Evolutionary conservation across 2,888 invertebrate genomes (phyloP).

Genomic region (Hyposoter didymator): DNA sequence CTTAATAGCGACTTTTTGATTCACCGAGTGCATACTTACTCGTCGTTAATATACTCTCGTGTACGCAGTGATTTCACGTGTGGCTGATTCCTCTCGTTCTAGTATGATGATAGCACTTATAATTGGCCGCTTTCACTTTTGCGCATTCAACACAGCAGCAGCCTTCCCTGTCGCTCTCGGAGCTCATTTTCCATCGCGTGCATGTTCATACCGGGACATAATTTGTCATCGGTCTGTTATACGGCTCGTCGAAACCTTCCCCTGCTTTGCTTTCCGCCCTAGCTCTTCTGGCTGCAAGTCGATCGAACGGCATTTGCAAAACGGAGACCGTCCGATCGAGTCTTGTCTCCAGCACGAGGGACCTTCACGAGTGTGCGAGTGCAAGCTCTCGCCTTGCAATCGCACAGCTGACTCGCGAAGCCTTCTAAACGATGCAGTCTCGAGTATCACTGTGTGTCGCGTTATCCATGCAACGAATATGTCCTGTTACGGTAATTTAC

Average conservation of each 20-base stretch:
- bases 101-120: conserved; percentile 33
- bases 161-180: not conserved
- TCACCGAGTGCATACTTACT: not conserved
- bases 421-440: conserved; percentile 19
- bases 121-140: conserved; percentile 37
- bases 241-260: not conserved
- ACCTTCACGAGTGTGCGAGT: conserved; percentile 18
- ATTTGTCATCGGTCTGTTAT: conserved; percentile 58
- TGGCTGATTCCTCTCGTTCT: conserved; percentile 7
- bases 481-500: conserved; percentile 39
- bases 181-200: conserved; percentile 50
- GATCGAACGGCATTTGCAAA: conserved; percentile 40
- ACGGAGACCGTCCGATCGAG: conserved; percentile 45
- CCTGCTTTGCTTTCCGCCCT: not conserved
- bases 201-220: conserved; percentile 34
- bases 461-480: conserved; percentile 32
- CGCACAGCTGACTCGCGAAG: conserved; percentile 6
- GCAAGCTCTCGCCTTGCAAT: not conserved
- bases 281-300: conserved; percentile 7
- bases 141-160: conserved; percentile 14
- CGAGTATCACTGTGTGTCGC: conserved; percentile 25
- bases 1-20: not conserved
- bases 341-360: conserved; percentile 36
- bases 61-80: conserved; percentile 11
- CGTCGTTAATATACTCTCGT: not conserved